Base-by-base conservation (phyloP, 2,888 invertebrate species). In the Netelia fuscicornis region DNA sequence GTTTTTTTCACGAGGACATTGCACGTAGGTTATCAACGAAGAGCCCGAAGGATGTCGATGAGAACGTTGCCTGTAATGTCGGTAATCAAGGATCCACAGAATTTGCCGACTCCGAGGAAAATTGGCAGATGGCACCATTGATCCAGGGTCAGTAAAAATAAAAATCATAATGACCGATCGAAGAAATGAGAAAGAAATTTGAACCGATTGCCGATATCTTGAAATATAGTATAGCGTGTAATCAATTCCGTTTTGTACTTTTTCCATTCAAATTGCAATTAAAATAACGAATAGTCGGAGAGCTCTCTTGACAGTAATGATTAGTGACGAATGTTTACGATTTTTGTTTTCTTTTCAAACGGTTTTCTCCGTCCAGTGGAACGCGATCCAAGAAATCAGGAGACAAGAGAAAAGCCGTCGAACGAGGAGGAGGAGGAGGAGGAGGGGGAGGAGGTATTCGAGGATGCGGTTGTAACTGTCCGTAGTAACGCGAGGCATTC, bases 401-500 rank as follows among this genome's bases (percentile, higher is more conserved):
- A 44, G 37, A 58, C 48, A 58, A 58, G 67, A 17, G 64, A 68
- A 65, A 75, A 54, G 25, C 17, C 23, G 25, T 67, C 58, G 56
- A 68, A 52, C 44, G 86, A 87, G 23, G 85, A 78, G n/a, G 85
- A 76, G n/a, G 85, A 25, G 25, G 25, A 25, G 25, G 25, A 25
- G 25, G 85, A 78, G n/a, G 85, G 74, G n/a, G 85, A 89, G 44
- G 87, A 89, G 37, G 81, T 78, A 6, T 85, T 88, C 20, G 86
- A 89, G 37, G 85, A 89, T 20, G 86, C 85, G 8, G 87, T 90
- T 5, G 87, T 89, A 9, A 89, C 89, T 9, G 89, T 89, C 1
- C 77, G 78, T 23, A 86, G 84, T 23, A 86, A 86, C 11, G 74
- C 85, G 42, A 84, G 85, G 3, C 86, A 87, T 44, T 78, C 81